A percentile compares a stretch with the other conserved stretches of the same genome.
These are phyloP conservation scores for Agonopterix arenella DNA, from an alignment of 2,888 invertebrate genomes.

Conservation along the genomic window DNA sequence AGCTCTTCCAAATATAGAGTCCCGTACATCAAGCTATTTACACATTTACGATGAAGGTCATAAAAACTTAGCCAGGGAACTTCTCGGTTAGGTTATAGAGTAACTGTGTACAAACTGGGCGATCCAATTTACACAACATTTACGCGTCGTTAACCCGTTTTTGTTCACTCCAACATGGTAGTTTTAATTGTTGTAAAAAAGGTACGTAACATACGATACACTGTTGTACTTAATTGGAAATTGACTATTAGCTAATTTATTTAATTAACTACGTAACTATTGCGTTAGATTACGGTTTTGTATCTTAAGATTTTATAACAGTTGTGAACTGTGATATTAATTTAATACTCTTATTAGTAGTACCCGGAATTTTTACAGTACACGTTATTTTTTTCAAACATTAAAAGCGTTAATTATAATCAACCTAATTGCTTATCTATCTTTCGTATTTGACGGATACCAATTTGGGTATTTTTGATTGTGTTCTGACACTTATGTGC, in stretches of 20 bases:
- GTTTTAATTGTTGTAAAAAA: conserved; percentile 49
- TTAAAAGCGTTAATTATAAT: no score
- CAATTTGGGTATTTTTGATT: no score
- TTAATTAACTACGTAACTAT: conserved; percentile 28
- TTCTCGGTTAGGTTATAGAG: no score
- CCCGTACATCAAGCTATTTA: no score
- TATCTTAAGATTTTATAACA: conserved; percentile 5
- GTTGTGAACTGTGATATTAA: not conserved
- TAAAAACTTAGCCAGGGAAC: no score
- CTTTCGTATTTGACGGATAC: no score
- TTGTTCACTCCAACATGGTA: conserved; percentile 32
- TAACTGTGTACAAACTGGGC: not conserved
- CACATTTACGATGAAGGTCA: no score
- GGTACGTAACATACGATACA: conserved; percentile 8
- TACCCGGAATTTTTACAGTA: no score
- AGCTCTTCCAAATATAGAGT: no score
- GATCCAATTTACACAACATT: conserved; percentile 37
- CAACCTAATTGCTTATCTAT: no score
- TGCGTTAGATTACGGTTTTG: conserved; percentile 12
- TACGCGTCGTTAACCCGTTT: conserved; percentile 42
- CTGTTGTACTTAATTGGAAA: conserved; percentile 40
- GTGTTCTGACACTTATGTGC: no score
- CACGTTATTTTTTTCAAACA: no score
- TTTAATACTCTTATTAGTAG: conserved; percentile 5
- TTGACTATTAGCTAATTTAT: conserved; percentile 43